Evolutionary conservation across 2,888 invertebrate species (phyloP), one percentile per base, ranked within the genome.

Genomic region (Enchytraeus crypticus): DNA sequence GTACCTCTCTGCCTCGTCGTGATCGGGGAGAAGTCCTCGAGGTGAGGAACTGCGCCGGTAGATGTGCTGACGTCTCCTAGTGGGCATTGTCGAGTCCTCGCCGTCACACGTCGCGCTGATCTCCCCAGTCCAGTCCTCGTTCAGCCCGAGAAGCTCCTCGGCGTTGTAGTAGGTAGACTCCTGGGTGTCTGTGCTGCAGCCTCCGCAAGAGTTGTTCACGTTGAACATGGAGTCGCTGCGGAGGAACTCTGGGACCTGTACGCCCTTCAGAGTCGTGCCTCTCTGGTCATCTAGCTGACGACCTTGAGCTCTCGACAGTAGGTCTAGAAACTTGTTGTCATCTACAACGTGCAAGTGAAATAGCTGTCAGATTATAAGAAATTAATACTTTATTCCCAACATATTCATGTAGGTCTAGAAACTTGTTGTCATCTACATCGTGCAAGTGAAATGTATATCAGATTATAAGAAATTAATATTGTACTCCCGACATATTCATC

Each of bases 211-310:
- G 49, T 47, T 11, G 26, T 47, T 47, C 49, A 18, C 49, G 49
- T 47, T 47, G 49, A 18, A 47, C 14, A 18, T 47, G 18, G 21
- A 8, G 5, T 47, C 49, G 18, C 14, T 23, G 18, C 49, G 49
- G 14, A 62, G 51, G 32, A 62, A 62, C 23, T 62, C 62, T 5
- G 62, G 62, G 46, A 62, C n/a, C 47, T 59, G 46, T 2, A 62
- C 26, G 29, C 53, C 59, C 33, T 23, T 29, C n/a, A 23, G 53
- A 11, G 53, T n/a, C 30, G 21, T 29, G 38, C 61, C 61, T 18
- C 62, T 45, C 62, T 62, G 62, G 55, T 59, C 59, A 45, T 62
- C 59, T 23, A 62, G 26, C 51, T 62, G 62, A 5, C 59, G 59
- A 26, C 62, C 32, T 53, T 62, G 62, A 11, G 61, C 61, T 2